phyloP scores from a whole-genome alignment of 2,113 vertebrate species.

The Morone saxatilis region DNA sequence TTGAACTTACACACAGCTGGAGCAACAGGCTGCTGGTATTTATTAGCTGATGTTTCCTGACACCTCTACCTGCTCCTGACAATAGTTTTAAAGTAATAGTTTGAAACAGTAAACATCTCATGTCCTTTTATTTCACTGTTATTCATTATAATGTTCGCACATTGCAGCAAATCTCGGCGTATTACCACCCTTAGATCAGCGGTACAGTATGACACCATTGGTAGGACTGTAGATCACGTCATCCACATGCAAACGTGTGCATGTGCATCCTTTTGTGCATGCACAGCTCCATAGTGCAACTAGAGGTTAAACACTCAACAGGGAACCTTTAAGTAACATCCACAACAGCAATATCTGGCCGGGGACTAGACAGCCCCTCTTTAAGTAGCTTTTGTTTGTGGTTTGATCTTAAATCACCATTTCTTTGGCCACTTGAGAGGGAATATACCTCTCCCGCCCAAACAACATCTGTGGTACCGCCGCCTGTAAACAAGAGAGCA shows the following conservation, averaged over 20 bases:
- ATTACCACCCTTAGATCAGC: too few relatives aligned
- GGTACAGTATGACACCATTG: background rate
- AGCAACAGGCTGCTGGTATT: background rate
- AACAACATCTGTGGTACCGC: slow-evolving; percentile 37
- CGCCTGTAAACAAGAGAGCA: slow-evolving; percentile 48
- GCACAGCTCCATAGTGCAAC: background rate
- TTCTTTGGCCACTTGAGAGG: slow-evolving; percentile 8
- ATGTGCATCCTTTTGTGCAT: background rate
- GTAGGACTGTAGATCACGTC: background rate
- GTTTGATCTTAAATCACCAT: slow-evolving; percentile 23
- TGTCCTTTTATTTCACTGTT: too few relatives aligned
- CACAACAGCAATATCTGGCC: background rate
- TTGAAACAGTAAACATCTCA: too few relatives aligned
- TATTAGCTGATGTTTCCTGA: background rate
- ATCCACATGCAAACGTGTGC: background rate
- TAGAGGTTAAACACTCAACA: background rate
- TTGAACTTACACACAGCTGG: background rate
- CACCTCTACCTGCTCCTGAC: too few relatives aligned
- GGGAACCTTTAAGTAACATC: background rate
- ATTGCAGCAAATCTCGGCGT: too few relatives aligned
- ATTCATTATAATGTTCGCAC: too few relatives aligned
- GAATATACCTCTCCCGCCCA: slow-evolving; percentile 30
- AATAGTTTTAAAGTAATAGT: too few relatives aligned
- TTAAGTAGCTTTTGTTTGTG: slow-evolving; percentile 14
- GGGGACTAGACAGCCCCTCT: background rate